A percentile compares a stretch with the other conserved stretches of the same genome.
Evolutionary conservation across 2,797 vertebrate genomes (phyloP).

Genomic region (Myripristis murdjan): DNA sequence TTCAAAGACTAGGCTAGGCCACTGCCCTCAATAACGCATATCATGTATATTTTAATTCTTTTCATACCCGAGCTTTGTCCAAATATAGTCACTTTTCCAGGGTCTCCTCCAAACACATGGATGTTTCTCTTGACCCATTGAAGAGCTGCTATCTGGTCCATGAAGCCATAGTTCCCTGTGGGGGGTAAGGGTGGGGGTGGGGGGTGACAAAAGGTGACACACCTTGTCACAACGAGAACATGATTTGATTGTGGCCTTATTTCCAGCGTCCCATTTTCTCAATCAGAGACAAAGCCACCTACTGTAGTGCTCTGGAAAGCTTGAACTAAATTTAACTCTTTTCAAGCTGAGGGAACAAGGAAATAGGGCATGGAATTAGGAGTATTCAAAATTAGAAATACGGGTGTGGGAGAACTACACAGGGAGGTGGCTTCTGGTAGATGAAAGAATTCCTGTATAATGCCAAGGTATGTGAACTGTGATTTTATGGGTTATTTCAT

Average conservation of each 20-base stretch:
- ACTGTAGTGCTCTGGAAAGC: conserved; percentile 1
- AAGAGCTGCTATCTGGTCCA: conserved; percentile 89
- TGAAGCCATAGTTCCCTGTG: conserved; percentile 88
- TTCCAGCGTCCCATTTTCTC: conserved; percentile 52
- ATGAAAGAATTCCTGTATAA: conserved; percentile 7
- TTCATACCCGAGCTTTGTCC: conserved; percentile 87
- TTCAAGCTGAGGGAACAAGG: conserved; percentile 29
- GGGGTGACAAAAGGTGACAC: neutral
- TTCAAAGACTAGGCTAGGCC: neutral
- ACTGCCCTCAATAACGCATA: neutral
- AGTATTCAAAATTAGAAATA: conserved; percentile 52
- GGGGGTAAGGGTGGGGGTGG: neutral
- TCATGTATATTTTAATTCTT: neutral
- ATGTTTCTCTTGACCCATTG: conserved; percentile 88
- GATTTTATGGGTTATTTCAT: conserved; percentile 42
- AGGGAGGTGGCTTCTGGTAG: conserved; percentile 12
- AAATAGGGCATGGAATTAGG: conserved; percentile 53
- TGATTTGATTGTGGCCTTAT: conserved; percentile 42
- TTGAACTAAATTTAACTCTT: conserved; percentile 55
- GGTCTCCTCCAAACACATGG: conserved; percentile 86
- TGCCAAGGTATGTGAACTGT: neutral
- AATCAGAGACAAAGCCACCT: conserved; percentile 36
- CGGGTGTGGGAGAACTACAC: neutral
- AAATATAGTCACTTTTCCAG: conserved; percentile 85
- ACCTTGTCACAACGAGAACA: conserved; percentile 21